Base-by-base conservation (phyloP, 2,888 invertebrate genomes). In the Trachelus tabidus region DNA sequence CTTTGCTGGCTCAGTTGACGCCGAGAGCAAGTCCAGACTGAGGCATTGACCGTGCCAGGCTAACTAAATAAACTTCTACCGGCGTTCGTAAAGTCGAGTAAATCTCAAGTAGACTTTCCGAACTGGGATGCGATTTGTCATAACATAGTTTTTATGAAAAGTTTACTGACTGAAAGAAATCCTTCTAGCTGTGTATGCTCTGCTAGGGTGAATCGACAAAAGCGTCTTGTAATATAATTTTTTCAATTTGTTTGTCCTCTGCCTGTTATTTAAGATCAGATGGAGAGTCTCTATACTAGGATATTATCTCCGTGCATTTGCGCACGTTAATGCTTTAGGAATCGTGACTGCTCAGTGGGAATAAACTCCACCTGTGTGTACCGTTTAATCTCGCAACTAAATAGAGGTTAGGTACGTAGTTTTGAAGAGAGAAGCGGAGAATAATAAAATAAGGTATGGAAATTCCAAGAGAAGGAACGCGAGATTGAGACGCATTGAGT, bases 1-100 rank as follows among this genome's bases (percentile, higher is more conserved):
- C 77, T 77, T 77, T 77, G 77, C 77, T 75, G 68, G 77, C 34
- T 74, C 71, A 69, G 69, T 56, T 74, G 77, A 34, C 75, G 75
- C 40, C 75, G 35, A 75, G 77, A 77, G 40, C 73, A 34, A 68
- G 73, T 76, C 73, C 76, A 77, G 77, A 71, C 71, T 31, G n/a
- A 71, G 71, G 34, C 71, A 71, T 34, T 71, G 71, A 31, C 71
- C 71, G 71, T 71, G 34, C 71, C 23, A 71, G 71, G 31, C 71
- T 34, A 23, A 31, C 71, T 71, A 34, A 71, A 71, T 34, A 34
- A 71, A 31, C 11, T 4, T 33, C 33, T 9, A 23, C 2, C 23
- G 56, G 56, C 23, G 56, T 23, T 56, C 56, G 9, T 56, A 56
- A 56, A 56, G 56, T 6, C 56, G 56, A 56, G 56, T 56, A 23